Percentiles rank a stretch among this genome's conserved stretches.
These are phyloP conservation scores for Acleris sparsana DNA, from an alignment of 2,888 invertebrate species.

Conservation along the genomic window DNA sequence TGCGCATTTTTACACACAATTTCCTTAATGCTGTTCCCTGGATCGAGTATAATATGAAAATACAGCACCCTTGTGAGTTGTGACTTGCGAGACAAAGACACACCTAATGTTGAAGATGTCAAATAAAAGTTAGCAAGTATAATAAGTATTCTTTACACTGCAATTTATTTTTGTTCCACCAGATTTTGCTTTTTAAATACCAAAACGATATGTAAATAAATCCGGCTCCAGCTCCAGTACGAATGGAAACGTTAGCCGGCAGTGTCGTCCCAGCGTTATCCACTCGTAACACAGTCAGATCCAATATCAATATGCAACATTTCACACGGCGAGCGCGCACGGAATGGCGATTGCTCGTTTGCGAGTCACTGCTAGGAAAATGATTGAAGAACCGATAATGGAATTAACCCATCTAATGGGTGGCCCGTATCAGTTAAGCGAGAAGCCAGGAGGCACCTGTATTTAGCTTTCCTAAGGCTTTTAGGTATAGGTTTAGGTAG, in stretches of 20 bases:
- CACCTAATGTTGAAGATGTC: neutral
- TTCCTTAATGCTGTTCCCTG: neutral
- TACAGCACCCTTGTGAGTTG: neutral
- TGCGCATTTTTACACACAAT: conserved; percentile 11
- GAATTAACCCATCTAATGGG: conserved; percentile 25
- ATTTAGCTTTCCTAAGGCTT: neutral
- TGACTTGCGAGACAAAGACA: neutral
- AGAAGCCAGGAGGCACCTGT: conserved; percentile 6
- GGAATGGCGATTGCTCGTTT: conserved; percentile 27
- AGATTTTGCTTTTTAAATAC: neutral
- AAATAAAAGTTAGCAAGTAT: too few species aligned
- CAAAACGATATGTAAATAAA: neutral
- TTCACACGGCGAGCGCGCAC: conserved; percentile 23
- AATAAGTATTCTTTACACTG: too few species aligned
- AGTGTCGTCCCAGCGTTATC: conserved; percentile 26
- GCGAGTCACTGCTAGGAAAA: conserved; percentile 25
- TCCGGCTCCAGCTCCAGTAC: conserved; percentile 2
- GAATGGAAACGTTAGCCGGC: conserved; percentile 9
- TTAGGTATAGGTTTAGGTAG: too few species aligned
- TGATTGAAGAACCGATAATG: conserved; percentile 25
- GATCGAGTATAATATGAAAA: too few species aligned
- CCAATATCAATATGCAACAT: conserved; percentile 36
- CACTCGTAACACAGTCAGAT: conserved; percentile 31
- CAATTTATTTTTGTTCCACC: neutral
- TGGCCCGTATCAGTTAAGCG: neutral